Evolutionary conservation across 2,888 invertebrate species (phyloP).

Genomic region (Synanthedon formicaeformis): DNA sequence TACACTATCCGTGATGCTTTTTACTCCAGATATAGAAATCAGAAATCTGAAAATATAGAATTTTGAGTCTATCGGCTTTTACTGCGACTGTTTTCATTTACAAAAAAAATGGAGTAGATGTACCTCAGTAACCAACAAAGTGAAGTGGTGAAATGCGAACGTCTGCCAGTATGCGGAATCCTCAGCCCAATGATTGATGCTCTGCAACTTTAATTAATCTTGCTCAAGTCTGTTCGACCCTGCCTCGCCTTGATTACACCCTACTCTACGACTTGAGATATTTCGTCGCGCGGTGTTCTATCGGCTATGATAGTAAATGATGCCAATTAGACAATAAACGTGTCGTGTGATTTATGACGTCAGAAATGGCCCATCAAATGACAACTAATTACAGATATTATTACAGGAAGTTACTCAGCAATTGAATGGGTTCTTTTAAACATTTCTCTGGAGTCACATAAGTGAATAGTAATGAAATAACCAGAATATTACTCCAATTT

Average conservation of each 20-base stretch:
- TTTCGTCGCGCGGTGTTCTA: background rate
- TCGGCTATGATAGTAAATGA: background rate
- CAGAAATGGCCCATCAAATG: background rate
- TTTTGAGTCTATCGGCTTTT: no score
- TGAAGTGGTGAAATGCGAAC: conserved; percentile 24
- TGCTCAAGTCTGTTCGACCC: conserved; percentile 37
- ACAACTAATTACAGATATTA: background rate
- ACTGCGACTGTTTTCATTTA: background rate
- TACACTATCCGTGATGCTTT: no score
- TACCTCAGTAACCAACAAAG: conserved; percentile 17
- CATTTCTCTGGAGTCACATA: no score
- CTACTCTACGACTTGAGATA: conserved; percentile 10
- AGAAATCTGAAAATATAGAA: no score
- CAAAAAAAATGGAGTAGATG: background rate
- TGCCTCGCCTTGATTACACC: conserved; percentile 40
- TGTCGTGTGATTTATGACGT: background rate
- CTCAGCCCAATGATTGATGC: conserved; percentile 55
- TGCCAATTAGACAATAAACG: background rate
- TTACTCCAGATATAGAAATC: no score
- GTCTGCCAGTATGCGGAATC: conserved; percentile 31
- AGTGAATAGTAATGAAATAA: no score
- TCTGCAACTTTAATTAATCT: conserved; percentile 57
- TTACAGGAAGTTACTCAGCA: background rate
- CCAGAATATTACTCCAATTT: no score
- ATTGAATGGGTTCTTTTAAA: no score